Evolutionary conservation across 1,140 invertebrate genomes (phyloP), one percentile per base, ranked within the genome.

Genomic region (Habropoda laboriosa): DNA sequence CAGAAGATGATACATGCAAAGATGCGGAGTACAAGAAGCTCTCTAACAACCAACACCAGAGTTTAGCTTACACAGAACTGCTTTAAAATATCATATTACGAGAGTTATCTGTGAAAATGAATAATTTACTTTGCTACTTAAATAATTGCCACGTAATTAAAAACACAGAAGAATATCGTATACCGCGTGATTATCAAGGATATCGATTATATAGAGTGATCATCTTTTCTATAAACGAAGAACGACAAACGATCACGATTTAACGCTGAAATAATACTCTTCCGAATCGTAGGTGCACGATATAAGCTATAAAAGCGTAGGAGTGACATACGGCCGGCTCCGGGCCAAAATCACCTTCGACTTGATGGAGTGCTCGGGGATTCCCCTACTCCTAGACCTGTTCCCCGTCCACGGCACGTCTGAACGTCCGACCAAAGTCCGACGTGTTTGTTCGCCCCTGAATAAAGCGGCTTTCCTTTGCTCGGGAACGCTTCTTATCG

Each of bases 281-380:
- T 45, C 32, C 27, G 51, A 21, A 32, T 32, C 6, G 63, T 49
- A 51, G 24, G 61, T 71, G 51, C 71, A 32, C 53, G 67, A 61
- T 86, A 82, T 84, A 85, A 85, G 67, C 74, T 45, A 74, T 68
- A 77, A 79, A 86, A 82, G 63, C 70, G 74, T 67, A 87, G 86
- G 78, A 73, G 87, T 92, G 91, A 93, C 90, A 89, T 91, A 92
- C 90, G 89, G 87, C 86, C 88, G 88, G 90, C 87, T 92, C 87
- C 85, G 85, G 79, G 80, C 82, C 88, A 88, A 90, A 91, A 92
- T 92, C 90, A 90, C 87, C 85, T 86, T 80, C 83, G 82, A 88
- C 89, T 91, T 92, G 90, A 92, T 92, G 90, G 90, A 92, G 89
- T 89, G 83, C 87, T 85, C 78, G 49, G 79, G 78, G 87, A 90